Percentiles rank a stretch among this genome's conserved stretches.
Evolutionary conservation across 2,888 invertebrate genomes (phyloP).

Genomic region (Corbicula japonica): DNA sequence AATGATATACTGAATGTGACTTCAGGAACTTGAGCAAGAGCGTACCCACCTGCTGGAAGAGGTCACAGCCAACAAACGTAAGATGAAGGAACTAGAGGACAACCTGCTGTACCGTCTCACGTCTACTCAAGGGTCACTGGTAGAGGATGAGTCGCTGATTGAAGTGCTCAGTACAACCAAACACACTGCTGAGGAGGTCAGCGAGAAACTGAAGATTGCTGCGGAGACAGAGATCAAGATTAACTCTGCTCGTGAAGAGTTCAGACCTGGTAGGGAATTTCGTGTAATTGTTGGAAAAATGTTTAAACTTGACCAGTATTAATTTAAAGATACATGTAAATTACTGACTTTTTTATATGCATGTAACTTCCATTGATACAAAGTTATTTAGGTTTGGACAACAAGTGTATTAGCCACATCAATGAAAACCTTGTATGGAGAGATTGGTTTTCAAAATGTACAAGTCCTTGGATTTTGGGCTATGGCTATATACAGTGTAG

Average conservation of each 20-base stretch:
- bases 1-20: too few species aligned
- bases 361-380: too few species aligned
- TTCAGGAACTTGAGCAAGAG: constrained; percentile 95
- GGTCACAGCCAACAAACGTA: constrained; percentile 97
- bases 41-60: constrained; percentile 97
- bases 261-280: constrained; percentile 89
- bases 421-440: too few species aligned
- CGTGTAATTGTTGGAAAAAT: too few species aligned
- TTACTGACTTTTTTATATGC: too few species aligned
- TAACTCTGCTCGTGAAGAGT: constrained; percentile 97
- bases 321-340: too few species aligned
- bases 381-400: too few species aligned
- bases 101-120: constrained; percentile 96
- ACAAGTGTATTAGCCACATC: too few species aligned
- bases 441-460: too few species aligned
- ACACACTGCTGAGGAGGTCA: constrained; percentile 94
- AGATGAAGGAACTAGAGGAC: constrained; percentile 98
- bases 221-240: constrained; percentile 98
- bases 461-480: too few species aligned
- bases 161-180: constrained; percentile 87
- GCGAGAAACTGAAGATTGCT: constrained; percentile 96
- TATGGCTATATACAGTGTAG: too few species aligned
- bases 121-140: constrained; percentile 96
- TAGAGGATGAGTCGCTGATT: constrained; percentile 98
- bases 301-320: too few species aligned